A percentile compares a stretch with the other conserved stretches of the same genome.
These are phyloP conservation scores for Xanthia icteritia DNA, from an alignment of 2,888 invertebrate species.

Conservation along the genomic window DNA sequence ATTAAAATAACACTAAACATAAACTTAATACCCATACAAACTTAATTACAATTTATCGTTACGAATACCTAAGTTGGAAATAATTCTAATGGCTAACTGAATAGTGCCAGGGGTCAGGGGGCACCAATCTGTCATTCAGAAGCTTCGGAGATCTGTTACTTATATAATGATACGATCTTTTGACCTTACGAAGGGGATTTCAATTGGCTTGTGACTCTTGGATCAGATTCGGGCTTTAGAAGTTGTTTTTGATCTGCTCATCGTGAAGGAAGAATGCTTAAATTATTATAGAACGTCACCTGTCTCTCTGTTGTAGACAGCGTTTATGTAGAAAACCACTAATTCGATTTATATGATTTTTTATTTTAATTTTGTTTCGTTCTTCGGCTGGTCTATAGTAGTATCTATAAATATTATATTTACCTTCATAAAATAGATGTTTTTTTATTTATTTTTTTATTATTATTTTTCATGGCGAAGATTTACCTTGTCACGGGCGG, in stretches of 20 bases:
- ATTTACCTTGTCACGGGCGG: neutral
- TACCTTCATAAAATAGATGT: neutral
- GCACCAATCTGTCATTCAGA: constrained; percentile 51
- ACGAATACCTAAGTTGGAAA: constrained; percentile 21
- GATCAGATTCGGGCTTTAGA: neutral
- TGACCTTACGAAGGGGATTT: constrained; percentile 26
- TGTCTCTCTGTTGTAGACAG: neutral
- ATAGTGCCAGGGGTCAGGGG: constrained; percentile 26
- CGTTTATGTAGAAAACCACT: neutral
- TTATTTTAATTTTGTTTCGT: neutral
- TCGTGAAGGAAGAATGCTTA: neutral
- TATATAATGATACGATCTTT: constrained; percentile 45
- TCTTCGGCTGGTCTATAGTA: no score
- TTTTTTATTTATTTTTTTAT: no score
- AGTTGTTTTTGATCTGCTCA: constrained; percentile 3
- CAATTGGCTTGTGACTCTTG: constrained; percentile 29
- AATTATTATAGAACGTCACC: neutral
- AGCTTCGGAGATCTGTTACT: constrained; percentile 44
- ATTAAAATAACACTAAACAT: constrained; percentile 3
- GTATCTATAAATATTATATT: neutral
- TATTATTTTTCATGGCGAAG: neutral
- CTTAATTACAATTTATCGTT: constrained; percentile 27
- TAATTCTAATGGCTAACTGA: constrained; percentile 28
- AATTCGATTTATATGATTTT: neutral
- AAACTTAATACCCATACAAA: neutral